Percentiles rank a stretch among this genome's conserved stretches.
Conservation (phyloP, 1,140 invertebrate species). For the Aradophagus sp. region DNA sequence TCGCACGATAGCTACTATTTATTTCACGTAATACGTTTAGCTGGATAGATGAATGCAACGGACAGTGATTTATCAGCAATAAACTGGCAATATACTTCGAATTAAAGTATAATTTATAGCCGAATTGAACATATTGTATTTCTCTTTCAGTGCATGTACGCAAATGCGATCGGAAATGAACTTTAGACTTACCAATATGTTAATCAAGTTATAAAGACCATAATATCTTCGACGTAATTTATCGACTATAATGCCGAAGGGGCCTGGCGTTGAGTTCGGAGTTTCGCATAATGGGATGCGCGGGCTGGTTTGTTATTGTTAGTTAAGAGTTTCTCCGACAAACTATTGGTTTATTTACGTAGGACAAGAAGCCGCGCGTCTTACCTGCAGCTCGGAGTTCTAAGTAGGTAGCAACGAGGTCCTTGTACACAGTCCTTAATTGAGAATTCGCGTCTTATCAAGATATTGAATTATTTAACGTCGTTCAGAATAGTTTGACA, state of each 20-base stretch:
- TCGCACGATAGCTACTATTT: conserved; percentile 29
- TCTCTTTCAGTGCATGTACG: conserved; percentile 28
- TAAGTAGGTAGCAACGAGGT: conserved; percentile 35
- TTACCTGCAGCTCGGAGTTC: conserved; percentile 40
- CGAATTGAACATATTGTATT: conserved; percentile 47
- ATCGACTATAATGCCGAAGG: conserved; percentile 36
- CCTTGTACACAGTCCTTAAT: conserved; percentile 39
- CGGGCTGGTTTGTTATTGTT: conserved; percentile 55
- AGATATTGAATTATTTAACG: too few species aligned
- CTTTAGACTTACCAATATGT: conserved; percentile 35
- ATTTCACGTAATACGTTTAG: conserved; percentile 42
- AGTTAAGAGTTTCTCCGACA: conserved; percentile 56
- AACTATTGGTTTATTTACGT: conserved; percentile 56
- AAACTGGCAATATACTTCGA: conserved; percentile 48
- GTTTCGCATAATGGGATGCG: conserved; percentile 53
- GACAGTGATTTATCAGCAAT: conserved; percentile 56
- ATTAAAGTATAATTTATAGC: conserved; percentile 54
- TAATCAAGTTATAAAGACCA: conserved; percentile 51
- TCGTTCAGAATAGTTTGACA: conserved; percentile 2
- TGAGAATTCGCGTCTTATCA: too few species aligned
- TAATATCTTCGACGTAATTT: conserved; percentile 47
- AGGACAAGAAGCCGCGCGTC: conserved; percentile 40
- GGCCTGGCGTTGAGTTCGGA: conserved; percentile 23
- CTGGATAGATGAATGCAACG: conserved; percentile 33
- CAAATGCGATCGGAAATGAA: conserved; percentile 43